Percentiles rank a stretch among this genome's conserved stretches.
phyloP scores from a whole-genome alignment of 2,888 invertebrate species.

The Hypena proboscidalis region DNA sequence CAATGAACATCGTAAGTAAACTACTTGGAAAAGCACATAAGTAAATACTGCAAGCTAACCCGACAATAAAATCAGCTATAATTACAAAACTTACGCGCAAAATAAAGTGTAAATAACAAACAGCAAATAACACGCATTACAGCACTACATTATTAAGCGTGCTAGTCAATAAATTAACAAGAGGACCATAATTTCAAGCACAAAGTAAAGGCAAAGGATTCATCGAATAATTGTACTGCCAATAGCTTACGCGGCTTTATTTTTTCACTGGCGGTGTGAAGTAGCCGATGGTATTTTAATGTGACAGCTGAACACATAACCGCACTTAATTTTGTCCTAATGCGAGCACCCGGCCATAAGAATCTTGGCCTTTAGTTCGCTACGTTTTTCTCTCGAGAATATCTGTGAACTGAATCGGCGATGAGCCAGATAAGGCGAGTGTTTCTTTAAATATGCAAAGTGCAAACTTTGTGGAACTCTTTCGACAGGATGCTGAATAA shows the following conservation, averaged over 20 bases:
- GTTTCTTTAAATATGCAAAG: conserved; percentile 84
- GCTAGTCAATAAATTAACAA: conserved; percentile 56
- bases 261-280: conserved; percentile 67
- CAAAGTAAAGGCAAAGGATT: conserved; percentile 60
- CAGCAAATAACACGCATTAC: conserved; percentile 10
- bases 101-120: conserved; percentile 18
- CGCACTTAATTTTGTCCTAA: conserved; percentile 84
- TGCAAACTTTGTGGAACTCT: conserved; percentile 77
- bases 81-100: neutral
- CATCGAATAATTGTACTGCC: conserved; percentile 74
- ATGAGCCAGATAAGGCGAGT: conserved; percentile 79
- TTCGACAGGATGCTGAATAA: conserved; percentile 81
- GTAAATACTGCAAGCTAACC: neutral
- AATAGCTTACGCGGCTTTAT: conserved; percentile 66
- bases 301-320: conserved; percentile 81
- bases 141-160: conserved; percentile 20
- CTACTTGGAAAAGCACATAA: too few relatives aligned
- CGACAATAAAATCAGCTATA: neutral
- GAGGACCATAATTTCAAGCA: conserved; percentile 48
- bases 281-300: conserved; percentile 81
- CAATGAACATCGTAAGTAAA: too few relatives aligned
- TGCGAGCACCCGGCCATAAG: conserved; percentile 69
- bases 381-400: conserved; percentile 72
- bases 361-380: conserved; percentile 64
- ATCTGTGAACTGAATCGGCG: conserved; percentile 78